Base-by-base conservation (phyloP, 2,888 invertebrate genomes). In the Apodemia mormo region DNA sequence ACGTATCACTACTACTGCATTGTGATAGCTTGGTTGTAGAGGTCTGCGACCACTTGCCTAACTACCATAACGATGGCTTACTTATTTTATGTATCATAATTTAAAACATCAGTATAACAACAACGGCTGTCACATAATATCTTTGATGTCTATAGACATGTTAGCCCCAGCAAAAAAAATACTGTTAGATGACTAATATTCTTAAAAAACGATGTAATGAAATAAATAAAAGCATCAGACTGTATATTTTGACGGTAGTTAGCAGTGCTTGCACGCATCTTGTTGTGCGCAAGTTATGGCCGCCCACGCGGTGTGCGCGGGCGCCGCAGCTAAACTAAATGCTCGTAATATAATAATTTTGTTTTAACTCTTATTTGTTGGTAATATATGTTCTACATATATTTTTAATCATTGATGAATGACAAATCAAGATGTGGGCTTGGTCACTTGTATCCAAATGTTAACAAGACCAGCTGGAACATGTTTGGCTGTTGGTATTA, bases 201-300 rank as follows among this genome's bases (percentile, higher is more conserved):
- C 8, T 40, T 1, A 40, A 49, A 61, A 33, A 64, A 2, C 0
- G 14, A 7, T 66, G 10, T 14, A 52, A n/a, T 52, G n/a, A n/a
- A 52, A 52, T n/a, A 54, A 22, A 22, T 54, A 54, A 54, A 54
- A 37, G 29, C 43, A 72, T 61, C 89, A 82, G 0, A 81, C 87
- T 89, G 80, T 90, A 82, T 75, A 72, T 71, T 78, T 80, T 78
- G 85, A 80, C 83, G 85, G 91, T 92, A 92, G 90, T 92, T 91
- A 91, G 89, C 79, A 76, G 81, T 85, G 82, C 85, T 85, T 84
- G 87, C 85, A 81, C 84, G 84, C 84, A 89, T 89, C 91, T 92
- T 85, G 92, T 92, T 91, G 88, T 80, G 81, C 80, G 80, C 85
- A 85, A 92, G 90, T 92, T 92, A 92, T 89, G 89, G 80, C 74